Percentiles rank a stretch among this genome's conserved stretches.
phyloP scores from a whole-genome alignment of 2,888 invertebrate species.

The Trichogramma evanescens region DNA sequence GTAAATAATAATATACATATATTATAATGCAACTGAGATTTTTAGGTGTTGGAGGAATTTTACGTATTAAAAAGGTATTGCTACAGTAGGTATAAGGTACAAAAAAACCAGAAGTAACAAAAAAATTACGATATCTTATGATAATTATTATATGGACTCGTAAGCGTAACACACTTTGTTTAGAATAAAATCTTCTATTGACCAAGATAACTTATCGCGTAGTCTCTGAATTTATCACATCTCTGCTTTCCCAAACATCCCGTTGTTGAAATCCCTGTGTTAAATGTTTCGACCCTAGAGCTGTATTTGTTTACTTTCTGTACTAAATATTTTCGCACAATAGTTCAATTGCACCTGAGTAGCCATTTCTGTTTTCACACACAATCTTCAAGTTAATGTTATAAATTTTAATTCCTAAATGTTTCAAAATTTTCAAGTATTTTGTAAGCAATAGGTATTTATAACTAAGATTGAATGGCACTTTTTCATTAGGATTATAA shows the following conservation, averaged over 20 bases:
- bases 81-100: constrained; percentile 26
- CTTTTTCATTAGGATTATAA: no score
- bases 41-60: constrained; percentile 16
- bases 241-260: constrained; percentile 8
- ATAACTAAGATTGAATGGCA: no score
- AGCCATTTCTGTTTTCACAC: no score
- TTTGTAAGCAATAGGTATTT: no score
- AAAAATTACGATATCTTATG: constrained; percentile 32
- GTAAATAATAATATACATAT: constrained; percentile 19
- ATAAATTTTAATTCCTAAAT: no score
- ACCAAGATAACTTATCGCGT: constrained; percentile 34
- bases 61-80: constrained; percentile 32
- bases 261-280: neutral
- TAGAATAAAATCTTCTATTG: constrained; percentile 47
- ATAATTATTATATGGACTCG: constrained; percentile 29
- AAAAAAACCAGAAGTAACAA: constrained; percentile 26
- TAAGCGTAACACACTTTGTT: constrained; percentile 45
- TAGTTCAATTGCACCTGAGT: no score
- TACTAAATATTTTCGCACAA: neutral
- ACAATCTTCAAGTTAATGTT: no score
- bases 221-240: constrained; percentile 17
- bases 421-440: no score
- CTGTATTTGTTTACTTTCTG: constrained; percentile 13
- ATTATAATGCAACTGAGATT: neutral
- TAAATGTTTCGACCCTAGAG: neutral